phyloP scores from a whole-genome alignment of 1,140 invertebrate genomes.

The Saccostrea cuccullata region DNA sequence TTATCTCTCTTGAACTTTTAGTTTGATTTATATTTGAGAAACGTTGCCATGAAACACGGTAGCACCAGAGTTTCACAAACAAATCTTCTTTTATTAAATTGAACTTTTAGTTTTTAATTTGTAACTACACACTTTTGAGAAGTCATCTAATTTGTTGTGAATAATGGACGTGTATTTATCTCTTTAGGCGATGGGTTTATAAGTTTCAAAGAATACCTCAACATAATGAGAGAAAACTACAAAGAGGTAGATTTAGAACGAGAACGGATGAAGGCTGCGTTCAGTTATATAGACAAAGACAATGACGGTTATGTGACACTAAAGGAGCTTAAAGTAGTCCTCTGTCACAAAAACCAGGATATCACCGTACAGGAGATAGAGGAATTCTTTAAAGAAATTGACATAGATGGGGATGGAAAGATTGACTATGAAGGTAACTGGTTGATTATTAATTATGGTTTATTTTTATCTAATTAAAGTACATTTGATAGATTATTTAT shows the following conservation, averaged over 20 bases:
- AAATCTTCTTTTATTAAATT: no score
- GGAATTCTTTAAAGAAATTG: constrained; percentile 34
- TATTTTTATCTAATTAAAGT: no score
- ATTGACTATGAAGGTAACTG: constrained; percentile 40
- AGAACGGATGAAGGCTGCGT: constrained; percentile 54
- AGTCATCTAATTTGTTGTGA: no score
- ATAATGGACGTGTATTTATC: background rate
- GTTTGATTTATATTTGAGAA: no score
- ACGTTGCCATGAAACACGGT: no score
- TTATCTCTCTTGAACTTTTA: no score
- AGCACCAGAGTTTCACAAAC: no score
- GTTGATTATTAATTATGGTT: background rate
- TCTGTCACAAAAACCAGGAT: background rate
- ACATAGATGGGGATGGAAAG: constrained; percentile 34
- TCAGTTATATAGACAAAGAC: constrained; percentile 43
- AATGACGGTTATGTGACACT: constrained; percentile 35
- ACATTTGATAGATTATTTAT: no score
- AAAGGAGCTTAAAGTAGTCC: constrained; percentile 9
- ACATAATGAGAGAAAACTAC: constrained; percentile 52
- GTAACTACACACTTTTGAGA: no score
- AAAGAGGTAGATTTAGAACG: constrained; percentile 48
- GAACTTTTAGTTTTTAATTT: no score
- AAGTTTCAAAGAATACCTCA: constrained; percentile 52
- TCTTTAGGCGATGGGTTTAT: constrained; percentile 52
- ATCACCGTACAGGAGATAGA: constrained; percentile 20